phyloP scores from a whole-genome alignment of 2,888 invertebrate species.

The Petrolisthes cinctipes region DNA sequence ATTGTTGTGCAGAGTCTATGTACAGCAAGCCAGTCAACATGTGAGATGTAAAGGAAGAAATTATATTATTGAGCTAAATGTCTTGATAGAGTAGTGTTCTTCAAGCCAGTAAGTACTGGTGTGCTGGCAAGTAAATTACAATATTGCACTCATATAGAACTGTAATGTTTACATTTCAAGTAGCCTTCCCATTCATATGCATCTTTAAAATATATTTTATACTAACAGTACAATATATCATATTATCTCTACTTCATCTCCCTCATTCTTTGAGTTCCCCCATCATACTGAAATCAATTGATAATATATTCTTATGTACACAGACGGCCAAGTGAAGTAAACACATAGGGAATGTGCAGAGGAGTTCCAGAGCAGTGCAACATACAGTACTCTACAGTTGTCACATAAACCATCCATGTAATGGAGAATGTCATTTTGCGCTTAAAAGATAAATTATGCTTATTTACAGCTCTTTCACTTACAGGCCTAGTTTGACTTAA shows the following conservation, averaged over 20 bases:
- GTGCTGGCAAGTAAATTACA: not conserved
- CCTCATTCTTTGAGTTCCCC: not conserved
- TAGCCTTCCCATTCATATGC: not conserved
- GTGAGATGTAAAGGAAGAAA: too few species aligned
- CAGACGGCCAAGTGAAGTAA: not conserved
- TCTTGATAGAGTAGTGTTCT: too few species aligned
- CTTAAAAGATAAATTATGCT: not conserved
- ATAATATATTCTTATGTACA: slow-evolving; percentile 2
- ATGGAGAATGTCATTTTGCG: not conserved
- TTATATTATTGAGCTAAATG: too few species aligned
- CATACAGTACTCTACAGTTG: not conserved
- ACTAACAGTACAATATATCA: not conserved
- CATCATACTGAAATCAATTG: not conserved
- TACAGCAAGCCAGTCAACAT: too few species aligned
- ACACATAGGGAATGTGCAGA: slow-evolving; percentile 12
- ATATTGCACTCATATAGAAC: not conserved
- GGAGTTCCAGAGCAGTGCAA: not conserved
- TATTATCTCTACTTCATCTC: not conserved
- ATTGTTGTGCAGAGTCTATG: too few species aligned
- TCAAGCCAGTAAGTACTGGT: too few species aligned
- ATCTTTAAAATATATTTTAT: not conserved
- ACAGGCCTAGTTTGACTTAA: not conserved
- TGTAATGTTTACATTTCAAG: not conserved
- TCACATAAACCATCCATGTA: not conserved
- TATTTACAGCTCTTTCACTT: not conserved